phyloP scores from a whole-genome alignment of 2,113 vertebrate genomes.

The Donacobius atricapilla region DNA sequence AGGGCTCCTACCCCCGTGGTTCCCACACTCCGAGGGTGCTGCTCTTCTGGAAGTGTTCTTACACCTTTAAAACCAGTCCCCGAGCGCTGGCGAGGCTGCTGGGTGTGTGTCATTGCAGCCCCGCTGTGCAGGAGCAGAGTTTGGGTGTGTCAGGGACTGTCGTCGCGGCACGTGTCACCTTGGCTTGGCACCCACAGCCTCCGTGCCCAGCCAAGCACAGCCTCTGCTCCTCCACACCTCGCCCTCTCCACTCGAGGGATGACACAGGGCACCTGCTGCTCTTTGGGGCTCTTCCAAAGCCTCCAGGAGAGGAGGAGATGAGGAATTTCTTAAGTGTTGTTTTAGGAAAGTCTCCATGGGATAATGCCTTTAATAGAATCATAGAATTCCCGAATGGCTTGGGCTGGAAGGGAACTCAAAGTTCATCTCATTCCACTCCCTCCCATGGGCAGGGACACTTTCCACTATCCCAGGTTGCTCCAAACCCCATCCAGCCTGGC shows the following conservation, averaged over 20 bases:
- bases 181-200: rapidly evolving
- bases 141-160: background rate
- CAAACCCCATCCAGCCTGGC: rapidly evolving
- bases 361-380: background rate
- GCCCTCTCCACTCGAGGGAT: rapidly evolving
- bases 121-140: rapidly evolving
- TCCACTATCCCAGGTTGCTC: background rate
- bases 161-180: rapidly evolving
- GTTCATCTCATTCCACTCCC: background rate
- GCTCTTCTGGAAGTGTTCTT: background rate
- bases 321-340: background rate
- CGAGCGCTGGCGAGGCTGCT: rapidly evolving
- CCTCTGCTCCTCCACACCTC: background rate
- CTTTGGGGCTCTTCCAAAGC: background rate
- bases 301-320: background rate
- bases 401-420: background rate
- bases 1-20: too few species aligned
- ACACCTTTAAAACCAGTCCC: background rate
- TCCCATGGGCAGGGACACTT: background rate
- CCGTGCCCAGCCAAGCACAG: background rate
- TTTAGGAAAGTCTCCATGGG: background rate
- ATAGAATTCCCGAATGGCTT: background rate
- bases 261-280: background rate
- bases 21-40: rapidly evolving
- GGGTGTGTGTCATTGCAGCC: background rate